A percentile compares a stretch with the other conserved stretches of the same genome.
Evolutionary conservation across 2,797 vertebrate species (phyloP).

Genomic region (Micromesistius poutassou): DNA sequence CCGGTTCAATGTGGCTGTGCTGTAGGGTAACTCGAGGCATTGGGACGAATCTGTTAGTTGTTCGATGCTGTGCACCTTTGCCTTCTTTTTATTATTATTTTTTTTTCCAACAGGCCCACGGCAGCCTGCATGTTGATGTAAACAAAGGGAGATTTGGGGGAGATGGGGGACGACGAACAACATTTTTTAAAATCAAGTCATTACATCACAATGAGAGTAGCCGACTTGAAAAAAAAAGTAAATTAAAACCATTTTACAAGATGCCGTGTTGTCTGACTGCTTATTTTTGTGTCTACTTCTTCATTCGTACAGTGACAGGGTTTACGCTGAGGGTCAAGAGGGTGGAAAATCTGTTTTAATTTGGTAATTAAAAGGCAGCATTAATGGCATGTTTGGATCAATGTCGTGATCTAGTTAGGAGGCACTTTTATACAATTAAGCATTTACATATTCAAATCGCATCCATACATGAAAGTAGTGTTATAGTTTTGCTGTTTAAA

Average conservation of each 20-base stretch:
- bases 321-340: not conserved
- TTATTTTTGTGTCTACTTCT: slow-evolving; percentile 16
- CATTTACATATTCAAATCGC: not conserved
- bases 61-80: slow-evolving; percentile 50
- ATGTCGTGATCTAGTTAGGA: slow-evolving; percentile 14
- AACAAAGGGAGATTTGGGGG: slow-evolving; percentile 37
- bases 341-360: slow-evolving; percentile 47
- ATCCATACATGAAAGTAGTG: not conserved
- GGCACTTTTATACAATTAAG: not conserved
- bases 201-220: slow-evolving; percentile 59
- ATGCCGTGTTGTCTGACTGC: slow-evolving; percentile 48
- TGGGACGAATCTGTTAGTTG: slow-evolving; percentile 25
- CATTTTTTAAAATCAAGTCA: slow-evolving; percentile 67
- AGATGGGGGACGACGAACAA: slow-evolving; percentile 29
- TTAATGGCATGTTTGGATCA: slow-evolving; percentile 20
- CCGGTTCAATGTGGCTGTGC: slow-evolving; percentile 24
- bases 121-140: slow-evolving; percentile 62
- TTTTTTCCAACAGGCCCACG: slow-evolving; percentile 39
- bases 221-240: slow-evolving; percentile 53
- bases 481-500: not conserved
- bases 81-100: slow-evolving; percentile 20
- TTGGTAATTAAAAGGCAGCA: slow-evolving; percentile 28
- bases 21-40: slow-evolving; percentile 19
- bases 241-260: slow-evolving; percentile 80
- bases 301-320: not conserved